phyloP scores from a whole-genome alignment of 2,113 vertebrate genomes.

The Phasianus colchicus region DNA sequence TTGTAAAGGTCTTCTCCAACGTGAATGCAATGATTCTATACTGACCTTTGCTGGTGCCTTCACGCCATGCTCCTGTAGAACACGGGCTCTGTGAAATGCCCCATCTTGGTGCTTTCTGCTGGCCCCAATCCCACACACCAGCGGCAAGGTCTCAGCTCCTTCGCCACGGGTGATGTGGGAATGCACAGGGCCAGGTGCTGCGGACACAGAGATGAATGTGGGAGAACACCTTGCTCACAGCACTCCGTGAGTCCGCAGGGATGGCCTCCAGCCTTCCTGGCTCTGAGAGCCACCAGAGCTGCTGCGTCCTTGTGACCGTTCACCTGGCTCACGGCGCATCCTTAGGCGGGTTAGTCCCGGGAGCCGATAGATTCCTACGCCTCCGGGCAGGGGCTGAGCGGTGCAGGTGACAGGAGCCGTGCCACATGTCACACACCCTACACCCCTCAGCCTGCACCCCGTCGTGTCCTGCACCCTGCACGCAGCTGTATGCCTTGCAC shows the following conservation, averaged over 20 bases:
- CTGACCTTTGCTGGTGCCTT: too few relatives aligned
- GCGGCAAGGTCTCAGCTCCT: not conserved
- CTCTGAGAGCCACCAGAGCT: not conserved
- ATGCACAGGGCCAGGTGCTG: not conserved
- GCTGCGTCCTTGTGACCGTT: not conserved
- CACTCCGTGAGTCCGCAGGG: not conserved
- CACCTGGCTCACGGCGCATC: fast-evolving
- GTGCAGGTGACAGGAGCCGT: not conserved
- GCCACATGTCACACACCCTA: too few relatives aligned
- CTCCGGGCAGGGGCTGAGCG: not conserved
- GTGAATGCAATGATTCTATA: too few relatives aligned
- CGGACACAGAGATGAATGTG: not conserved
- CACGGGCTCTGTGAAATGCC: not conserved
- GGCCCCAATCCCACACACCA: not conserved
- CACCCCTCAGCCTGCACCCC: not conserved
- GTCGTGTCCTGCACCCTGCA: not conserved
- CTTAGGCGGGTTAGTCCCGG: fast-evolving
- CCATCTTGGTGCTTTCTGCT: not conserved
- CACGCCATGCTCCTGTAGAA: not conserved
- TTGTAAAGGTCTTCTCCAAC: too few relatives aligned
- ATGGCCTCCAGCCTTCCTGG: not conserved
- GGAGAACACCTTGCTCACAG: not conserved
- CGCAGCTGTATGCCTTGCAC: not conserved
- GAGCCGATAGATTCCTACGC: not conserved
- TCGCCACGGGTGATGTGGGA: not conserved